Percentiles rank a stretch among this genome's conserved stretches.
These are phyloP conservation scores for Cherax destructor DNA, from an alignment of 1,140 invertebrate genomes.

Conservation along the genomic window DNA sequence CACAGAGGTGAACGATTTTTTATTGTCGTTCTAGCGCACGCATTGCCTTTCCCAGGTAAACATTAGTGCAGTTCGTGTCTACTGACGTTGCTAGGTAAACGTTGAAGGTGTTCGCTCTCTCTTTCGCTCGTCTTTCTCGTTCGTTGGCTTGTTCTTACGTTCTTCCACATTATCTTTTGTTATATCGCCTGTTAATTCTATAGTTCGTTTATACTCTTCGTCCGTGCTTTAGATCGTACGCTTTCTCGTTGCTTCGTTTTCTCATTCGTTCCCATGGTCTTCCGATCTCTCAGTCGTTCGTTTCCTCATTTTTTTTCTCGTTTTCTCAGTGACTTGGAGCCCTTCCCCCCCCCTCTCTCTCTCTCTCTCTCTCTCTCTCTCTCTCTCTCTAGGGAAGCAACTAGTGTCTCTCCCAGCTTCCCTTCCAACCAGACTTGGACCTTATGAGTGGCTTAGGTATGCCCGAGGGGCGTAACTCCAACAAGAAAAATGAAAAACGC, in stretches of 20 bases:
- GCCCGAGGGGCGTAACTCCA: constrained; percentile 4
- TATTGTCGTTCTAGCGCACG: background rate
- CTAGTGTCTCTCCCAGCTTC: background rate
- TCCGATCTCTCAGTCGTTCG: background rate
- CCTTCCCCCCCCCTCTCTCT: background rate
- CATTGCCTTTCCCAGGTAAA: constrained; percentile 1
- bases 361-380: no score
- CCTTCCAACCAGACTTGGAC: background rate
- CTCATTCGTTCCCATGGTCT: background rate
- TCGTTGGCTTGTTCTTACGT: background rate
- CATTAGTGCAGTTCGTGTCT: background rate
- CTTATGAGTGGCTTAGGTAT: constrained; percentile 1
- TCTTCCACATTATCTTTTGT: constrained; percentile 10
- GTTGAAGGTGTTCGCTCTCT: background rate
- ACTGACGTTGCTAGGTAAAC: background rate
- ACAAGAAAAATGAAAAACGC: constrained; percentile 24
- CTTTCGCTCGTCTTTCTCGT: constrained; percentile 1
- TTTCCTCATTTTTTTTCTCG: no score
- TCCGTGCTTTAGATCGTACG: no score
- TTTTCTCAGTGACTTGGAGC: no score
- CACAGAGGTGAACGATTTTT: constrained; percentile 15
- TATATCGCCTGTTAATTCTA: background rate
- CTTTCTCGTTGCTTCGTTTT: background rate
- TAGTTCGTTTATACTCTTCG: no score
- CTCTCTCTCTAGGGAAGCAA: no score